Evolutionary conservation across 2,797 vertebrate genomes (phyloP).

Genomic region (Sphaeramia orbicularis): DNA sequence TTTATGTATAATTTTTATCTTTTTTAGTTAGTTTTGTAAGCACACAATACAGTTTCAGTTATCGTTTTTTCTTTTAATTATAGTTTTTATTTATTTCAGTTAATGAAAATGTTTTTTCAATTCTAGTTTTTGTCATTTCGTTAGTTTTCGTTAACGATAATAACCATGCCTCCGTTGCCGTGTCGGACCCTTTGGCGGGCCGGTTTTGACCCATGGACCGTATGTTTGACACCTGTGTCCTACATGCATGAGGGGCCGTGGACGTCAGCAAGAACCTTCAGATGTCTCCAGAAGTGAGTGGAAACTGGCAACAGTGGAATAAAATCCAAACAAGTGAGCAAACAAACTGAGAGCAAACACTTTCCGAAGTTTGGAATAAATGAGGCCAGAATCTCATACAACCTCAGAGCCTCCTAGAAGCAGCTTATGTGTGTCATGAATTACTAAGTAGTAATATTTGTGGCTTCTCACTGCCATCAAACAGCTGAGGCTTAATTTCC

Average conservation of each 20-base stretch:
- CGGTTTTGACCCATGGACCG: too few species aligned
- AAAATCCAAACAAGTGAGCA: constrained; percentile 53
- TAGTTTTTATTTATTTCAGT: too few species aligned
- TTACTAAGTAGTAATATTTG: constrained; percentile 79
- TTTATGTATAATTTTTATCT: too few species aligned
- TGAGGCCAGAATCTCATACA: constrained; percentile 66
- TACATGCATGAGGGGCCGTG: constrained; percentile 16
- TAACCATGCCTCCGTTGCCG: too few species aligned
- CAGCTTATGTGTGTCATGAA: constrained; percentile 80
- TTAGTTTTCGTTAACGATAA: too few species aligned
- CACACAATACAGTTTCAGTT: too few species aligned
- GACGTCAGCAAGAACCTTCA: constrained; percentile 27
- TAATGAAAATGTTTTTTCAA: too few species aligned
- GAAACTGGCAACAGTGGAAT: constrained; percentile 32
- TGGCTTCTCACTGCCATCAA: constrained; percentile 73
- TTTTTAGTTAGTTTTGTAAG: too few species aligned
- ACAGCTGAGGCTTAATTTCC: constrained; percentile 79
- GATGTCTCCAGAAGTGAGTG: constrained; percentile 20
- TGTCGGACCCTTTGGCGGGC: too few species aligned
- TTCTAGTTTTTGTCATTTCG: too few species aligned
- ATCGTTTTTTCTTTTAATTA: too few species aligned
- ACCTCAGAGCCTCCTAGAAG: constrained; percentile 67
- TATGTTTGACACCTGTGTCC: too few species aligned
- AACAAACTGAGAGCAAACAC: constrained; percentile 58
- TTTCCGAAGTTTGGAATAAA: constrained; percentile 68